A percentile compares a stretch with the other conserved stretches of the same genome.
Conservation (phyloP, 2,113 vertebrate genomes). For the Anguilla japonica region DNA sequence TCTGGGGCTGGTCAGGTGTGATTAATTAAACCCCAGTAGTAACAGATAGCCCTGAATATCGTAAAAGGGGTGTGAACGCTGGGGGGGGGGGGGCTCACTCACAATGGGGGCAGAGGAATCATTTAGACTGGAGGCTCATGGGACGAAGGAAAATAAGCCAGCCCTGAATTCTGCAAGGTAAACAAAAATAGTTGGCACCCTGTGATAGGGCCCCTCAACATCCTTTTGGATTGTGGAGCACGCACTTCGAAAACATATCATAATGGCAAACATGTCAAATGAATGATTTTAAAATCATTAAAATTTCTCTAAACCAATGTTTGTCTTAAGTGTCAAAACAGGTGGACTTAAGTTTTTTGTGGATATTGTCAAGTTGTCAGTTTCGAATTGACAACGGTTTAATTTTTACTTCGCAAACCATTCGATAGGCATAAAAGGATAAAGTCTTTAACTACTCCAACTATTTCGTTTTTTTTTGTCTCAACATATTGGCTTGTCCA, state of each 20-base stretch:
- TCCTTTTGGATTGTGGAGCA: not conserved
- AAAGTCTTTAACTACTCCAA: not conserved
- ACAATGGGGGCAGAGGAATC: not conserved
- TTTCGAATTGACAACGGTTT: not conserved
- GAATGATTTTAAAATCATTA: too few species aligned
- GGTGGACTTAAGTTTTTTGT: not conserved
- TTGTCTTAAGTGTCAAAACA: not conserved
- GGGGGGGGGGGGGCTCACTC: not conserved
- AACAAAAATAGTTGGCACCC: not conserved
- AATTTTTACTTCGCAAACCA: not conserved
- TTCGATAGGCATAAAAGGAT: not conserved
- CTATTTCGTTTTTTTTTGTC: not conserved
- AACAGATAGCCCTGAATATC: not conserved
- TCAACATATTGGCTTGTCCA: slow-evolving; percentile 14
- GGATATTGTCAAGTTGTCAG: too few species aligned
- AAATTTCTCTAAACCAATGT: not conserved
- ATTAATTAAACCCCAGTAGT: not conserved
- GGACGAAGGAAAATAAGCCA: not conserved
- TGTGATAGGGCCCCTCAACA: not conserved
- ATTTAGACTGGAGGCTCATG: not conserved
- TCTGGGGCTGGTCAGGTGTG: not conserved
- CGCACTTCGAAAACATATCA: not conserved
- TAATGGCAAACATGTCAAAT: too few species aligned
- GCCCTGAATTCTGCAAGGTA: not conserved
- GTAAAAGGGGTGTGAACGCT: not conserved